phyloP scores from a whole-genome alignment of 2,888 invertebrate species.

The Drosophila tripunctata region DNA sequence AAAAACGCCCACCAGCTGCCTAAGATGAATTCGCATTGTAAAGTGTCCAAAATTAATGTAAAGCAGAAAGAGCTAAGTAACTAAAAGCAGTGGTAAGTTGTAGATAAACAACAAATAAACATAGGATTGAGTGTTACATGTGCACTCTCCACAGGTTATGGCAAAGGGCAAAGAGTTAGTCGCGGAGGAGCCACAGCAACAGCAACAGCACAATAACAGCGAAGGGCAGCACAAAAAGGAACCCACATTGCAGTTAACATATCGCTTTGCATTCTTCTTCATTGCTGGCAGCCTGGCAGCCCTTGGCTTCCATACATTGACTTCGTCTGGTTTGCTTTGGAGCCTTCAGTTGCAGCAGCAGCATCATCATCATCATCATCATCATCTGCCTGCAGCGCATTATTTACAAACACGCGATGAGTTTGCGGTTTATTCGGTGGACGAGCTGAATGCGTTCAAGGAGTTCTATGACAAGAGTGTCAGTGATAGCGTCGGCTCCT shows the following conservation, averaged over 20 bases:
- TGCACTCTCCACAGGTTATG: constrained; percentile 28
- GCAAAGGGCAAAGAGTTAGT: constrained; percentile 9
- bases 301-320: constrained; percentile 64
- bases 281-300: constrained; percentile 76
- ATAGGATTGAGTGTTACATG: no score
- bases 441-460: constrained; percentile 67
- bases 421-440: constrained; percentile 77
- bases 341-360: constrained; percentile 60
- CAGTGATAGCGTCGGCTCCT: constrained; percentile 55
- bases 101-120: background rate
- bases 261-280: constrained; percentile 63
- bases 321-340: constrained; percentile 40
- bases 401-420: constrained; percentile 83
- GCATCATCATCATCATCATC: no score
- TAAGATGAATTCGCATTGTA: constrained; percentile 43
- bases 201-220: background rate
- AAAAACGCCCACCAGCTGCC: constrained; percentile 18
- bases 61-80: constrained; percentile 35
- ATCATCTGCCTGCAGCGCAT: constrained; percentile 79
- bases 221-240: no score
- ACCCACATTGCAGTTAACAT: constrained; percentile 6
- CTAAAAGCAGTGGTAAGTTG: constrained; percentile 16
- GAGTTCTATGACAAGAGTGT: constrained; percentile 74
- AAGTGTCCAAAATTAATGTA: constrained; percentile 28
- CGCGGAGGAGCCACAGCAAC: background rate